A percentile compares a stretch with the other conserved stretches of the same genome.
phyloP scores from a whole-genome alignment of 2,797 vertebrate species.

The Cheirogaleus major region DNA sequence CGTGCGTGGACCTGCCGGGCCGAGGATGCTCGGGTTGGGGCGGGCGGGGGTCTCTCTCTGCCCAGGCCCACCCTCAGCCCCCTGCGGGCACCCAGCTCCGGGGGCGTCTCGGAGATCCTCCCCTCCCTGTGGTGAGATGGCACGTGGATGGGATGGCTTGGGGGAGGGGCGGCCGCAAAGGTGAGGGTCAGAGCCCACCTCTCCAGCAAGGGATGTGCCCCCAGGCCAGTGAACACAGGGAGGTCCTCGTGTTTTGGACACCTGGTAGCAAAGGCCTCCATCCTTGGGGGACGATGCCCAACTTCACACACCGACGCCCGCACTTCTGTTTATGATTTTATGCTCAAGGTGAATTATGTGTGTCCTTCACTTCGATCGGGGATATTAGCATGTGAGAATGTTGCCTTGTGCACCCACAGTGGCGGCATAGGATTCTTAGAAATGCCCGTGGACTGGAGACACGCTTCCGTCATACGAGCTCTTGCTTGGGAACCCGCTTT shows the following conservation, averaged over 20 bases:
- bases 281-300: background rate
- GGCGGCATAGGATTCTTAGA: no score
- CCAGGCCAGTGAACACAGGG: no score
- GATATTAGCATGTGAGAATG: no score
- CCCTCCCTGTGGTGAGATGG: no score
- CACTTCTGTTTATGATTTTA: no score
- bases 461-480: rapidly evolving
- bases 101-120: rapidly evolving
- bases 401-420: no score
- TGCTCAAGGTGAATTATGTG: no score
- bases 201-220: background rate
- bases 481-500: no score
- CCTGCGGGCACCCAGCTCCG: background rate
- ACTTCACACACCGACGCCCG: no score
- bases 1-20: rapidly evolving
- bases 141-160: rapidly evolving
- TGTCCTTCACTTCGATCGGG: no score
- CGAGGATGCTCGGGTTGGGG: rapidly evolving
- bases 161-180: rapidly evolving
- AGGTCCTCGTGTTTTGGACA: rapidly evolving
- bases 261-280: background rate
- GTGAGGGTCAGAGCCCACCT: background rate
- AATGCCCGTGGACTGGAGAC: no score
- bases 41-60: background rate
- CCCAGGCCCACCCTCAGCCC: background rate